Evolutionary conservation across 2,888 invertebrate genomes (phyloP).

Genomic region (Apotomis turbidana): DNA sequence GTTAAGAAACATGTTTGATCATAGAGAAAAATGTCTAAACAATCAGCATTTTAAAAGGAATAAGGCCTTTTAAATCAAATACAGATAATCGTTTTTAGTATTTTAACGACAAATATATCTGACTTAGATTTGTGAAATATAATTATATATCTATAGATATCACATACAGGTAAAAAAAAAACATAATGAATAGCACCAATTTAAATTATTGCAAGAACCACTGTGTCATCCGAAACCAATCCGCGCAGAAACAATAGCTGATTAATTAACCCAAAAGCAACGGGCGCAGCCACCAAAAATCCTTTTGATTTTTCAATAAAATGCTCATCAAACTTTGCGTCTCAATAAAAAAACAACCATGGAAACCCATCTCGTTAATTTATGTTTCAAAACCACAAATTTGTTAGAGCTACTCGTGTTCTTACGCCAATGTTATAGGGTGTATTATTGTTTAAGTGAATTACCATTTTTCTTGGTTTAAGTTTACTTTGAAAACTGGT

Average conservation of each 20-base stretch:
- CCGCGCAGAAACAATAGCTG: constrained; percentile 5
- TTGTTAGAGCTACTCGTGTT: neutral
- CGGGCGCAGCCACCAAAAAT: constrained; percentile 33
- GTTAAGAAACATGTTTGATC: no score
- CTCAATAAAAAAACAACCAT: constrained; percentile 48
- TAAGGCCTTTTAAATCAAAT: no score
- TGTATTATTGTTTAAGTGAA: constrained; percentile 12
- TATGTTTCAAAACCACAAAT: constrained; percentile 32
- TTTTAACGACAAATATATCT: no score
- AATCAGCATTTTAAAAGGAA: no score
- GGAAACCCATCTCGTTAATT: constrained; percentile 72
- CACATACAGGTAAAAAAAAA: no score
- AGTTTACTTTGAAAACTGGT: constrained; percentile 30
- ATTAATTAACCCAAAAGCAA: constrained; percentile 14
- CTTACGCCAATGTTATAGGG: constrained; percentile 10
- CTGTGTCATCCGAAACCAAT: neutral
- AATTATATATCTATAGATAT: no score
- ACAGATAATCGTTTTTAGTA: no score
- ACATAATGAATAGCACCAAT: neutral
- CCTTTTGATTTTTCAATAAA: constrained; percentile 38
- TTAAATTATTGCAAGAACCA: neutral
- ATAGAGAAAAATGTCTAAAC: no score
- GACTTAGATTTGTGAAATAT: no score
- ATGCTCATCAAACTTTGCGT: constrained; percentile 44
- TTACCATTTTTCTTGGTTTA: constrained; percentile 9